phyloP scores from a whole-genome alignment of 2,888 invertebrate species.

The Priocnemis perturbator region DNA sequence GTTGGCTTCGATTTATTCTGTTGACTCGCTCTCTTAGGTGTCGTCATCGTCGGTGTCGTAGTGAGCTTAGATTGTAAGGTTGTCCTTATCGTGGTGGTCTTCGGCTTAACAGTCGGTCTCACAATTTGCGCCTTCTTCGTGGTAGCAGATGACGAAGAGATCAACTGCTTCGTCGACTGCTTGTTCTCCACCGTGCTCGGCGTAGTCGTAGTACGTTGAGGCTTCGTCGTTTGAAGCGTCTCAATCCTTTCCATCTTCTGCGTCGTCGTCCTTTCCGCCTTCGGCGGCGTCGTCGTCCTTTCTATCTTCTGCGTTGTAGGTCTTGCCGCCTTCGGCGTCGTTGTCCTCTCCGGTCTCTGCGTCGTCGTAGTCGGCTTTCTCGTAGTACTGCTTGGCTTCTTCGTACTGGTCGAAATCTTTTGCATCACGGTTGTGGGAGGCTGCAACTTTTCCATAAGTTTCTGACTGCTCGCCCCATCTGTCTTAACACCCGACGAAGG shows the following conservation, averaged over 20 bases:
- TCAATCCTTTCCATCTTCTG: constrained; percentile 12
- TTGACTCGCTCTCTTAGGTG: constrained; percentile 26
- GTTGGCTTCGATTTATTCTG: constrained; percentile 35
- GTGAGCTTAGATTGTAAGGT: neutral
- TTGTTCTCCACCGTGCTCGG: neutral
- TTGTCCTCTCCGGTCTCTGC: constrained; percentile 19
- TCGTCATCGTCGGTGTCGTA: neutral
- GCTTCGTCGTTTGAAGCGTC: neutral
- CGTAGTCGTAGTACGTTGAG: neutral
- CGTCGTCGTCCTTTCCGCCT: constrained; percentile 24
- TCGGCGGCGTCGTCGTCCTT: constrained; percentile 27
- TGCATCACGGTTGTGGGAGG: constrained; percentile 72
- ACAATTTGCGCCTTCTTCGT: constrained; percentile 38
- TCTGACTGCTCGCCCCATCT: constrained; percentile 72
- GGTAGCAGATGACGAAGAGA: constrained; percentile 2
- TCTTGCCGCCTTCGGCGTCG: constrained; percentile 19
- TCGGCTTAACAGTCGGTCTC: constrained; percentile 34
- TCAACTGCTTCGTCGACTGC: neutral
- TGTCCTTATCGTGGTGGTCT: constrained; percentile 15
- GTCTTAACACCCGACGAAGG: constrained; percentile 52
- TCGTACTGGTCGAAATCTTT: constrained; percentile 47
- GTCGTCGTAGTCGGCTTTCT: constrained; percentile 37
- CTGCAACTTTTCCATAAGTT: constrained; percentile 70
- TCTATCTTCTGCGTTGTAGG: neutral
- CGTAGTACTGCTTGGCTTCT: constrained; percentile 52